Percentiles rank a stretch among this genome's conserved stretches.
phyloP scores from a whole-genome alignment of 1,140 invertebrate species.

The Neodiprion fabricii region DNA sequence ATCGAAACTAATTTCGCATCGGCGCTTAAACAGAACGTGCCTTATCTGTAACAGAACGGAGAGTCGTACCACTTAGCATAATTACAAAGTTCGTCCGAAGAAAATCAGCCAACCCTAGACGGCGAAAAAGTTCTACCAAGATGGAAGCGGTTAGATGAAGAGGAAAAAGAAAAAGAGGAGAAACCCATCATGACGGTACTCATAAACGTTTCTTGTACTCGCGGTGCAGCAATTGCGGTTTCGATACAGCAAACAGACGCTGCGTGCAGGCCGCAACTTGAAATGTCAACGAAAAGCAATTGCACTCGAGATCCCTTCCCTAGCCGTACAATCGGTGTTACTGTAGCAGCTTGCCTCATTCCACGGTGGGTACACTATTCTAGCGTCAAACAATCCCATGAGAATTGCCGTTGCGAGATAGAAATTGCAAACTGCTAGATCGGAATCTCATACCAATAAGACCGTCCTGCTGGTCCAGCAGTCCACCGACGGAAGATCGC shows the following conservation, averaged over 20 bases:
- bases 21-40: background rate
- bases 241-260: no score
- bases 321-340: no score
- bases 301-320: no score
- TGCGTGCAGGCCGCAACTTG: no score
- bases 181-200: no score
- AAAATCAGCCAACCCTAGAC: background rate
- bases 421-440: conserved; percentile 1
- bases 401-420: conserved; percentile 1
- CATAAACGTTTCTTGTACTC: no score
- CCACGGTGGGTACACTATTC: background rate
- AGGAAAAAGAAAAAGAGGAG: no score
- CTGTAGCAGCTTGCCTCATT: background rate
- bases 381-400: background rate
- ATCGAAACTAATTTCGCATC: background rate
- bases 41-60: background rate
- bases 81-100: background rate
- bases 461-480: background rate
- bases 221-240: no score
- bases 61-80: background rate
- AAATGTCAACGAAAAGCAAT: no score
- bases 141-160: background rate
- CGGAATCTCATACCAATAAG: conserved; percentile 7
- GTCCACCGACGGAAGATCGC: background rate
- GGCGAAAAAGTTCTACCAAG: background rate